Conservation (phyloP, 1,140 invertebrate genomes). For the Euglossa dilemma region DNA sequence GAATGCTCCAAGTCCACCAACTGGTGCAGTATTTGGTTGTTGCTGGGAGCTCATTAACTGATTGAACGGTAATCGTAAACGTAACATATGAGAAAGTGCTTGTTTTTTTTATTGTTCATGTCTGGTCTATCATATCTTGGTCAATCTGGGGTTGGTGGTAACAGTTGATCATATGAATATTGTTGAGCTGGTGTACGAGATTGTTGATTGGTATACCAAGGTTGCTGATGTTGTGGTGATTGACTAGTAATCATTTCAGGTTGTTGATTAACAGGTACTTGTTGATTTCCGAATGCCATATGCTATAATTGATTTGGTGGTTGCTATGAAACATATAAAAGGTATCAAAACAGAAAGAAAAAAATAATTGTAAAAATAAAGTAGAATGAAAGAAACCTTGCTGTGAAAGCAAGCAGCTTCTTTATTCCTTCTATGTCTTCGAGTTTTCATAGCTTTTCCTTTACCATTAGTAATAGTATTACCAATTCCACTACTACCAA, state of each 20-base stretch:
- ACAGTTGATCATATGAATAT: slow-evolving; percentile 82
- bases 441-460: slow-evolving; percentile 78
- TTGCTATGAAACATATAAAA: slow-evolving; percentile 57
- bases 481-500: slow-evolving; percentile 58
- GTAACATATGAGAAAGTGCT: slow-evolving; percentile 92
- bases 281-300: slow-evolving; percentile 76
- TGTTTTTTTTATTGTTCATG: slow-evolving; percentile 90
- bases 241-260: slow-evolving; percentile 78
- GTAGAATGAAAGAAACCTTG: slow-evolving; percentile 61
- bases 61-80: slow-evolving; percentile 84
- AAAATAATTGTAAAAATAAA: not conserved
- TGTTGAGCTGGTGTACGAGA: slow-evolving; percentile 81
- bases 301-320: slow-evolving; percentile 75
- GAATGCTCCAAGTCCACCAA: slow-evolving; percentile 81
- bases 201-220: slow-evolving; percentile 86
- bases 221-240: slow-evolving; percentile 85
- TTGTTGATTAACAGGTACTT: slow-evolving; percentile 74
- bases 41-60: slow-evolving; percentile 81
- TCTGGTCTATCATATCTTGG: slow-evolving; percentile 87
- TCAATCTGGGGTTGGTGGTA: slow-evolving; percentile 75
- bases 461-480: slow-evolving; percentile 72
- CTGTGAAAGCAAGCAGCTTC: slow-evolving; percentile 73
- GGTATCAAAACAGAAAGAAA: not conserved
- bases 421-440: slow-evolving; percentile 75
- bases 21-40: slow-evolving; percentile 68